These are phyloP conservation scores for Aphelenchoides bicaudatus DNA, from an alignment of 2,888 invertebrate genomes.

Conservation along the genomic window DNA sequence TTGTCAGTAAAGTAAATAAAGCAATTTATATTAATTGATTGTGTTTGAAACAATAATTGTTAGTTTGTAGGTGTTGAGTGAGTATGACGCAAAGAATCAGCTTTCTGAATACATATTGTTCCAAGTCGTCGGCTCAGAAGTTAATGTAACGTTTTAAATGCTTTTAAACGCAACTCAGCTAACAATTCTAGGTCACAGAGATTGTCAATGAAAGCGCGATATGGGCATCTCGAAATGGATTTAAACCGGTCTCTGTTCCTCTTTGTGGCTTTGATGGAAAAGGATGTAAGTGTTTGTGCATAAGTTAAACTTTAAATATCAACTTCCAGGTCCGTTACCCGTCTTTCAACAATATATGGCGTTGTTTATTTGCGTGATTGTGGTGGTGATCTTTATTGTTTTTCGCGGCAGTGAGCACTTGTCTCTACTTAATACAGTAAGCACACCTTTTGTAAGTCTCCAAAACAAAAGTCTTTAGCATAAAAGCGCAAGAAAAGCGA, in stretches of 20 bases:
- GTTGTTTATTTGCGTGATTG: constrained; percentile 28
- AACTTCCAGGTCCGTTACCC: constrained; percentile 32
- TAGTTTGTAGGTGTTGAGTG: too few species aligned
- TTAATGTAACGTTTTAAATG: too few species aligned
- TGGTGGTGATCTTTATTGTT: constrained; percentile 22
- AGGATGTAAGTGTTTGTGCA: constrained; percentile 22
- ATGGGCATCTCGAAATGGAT: constrained; percentile 28
- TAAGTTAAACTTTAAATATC: too few species aligned
- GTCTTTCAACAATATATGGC: constrained; percentile 29
- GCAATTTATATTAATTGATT: too few species aligned
- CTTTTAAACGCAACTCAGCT: constrained; percentile 3
- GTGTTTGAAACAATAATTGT: constrained; percentile 1
- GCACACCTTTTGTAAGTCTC: not conserved
- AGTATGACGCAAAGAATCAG: constrained; percentile 8
- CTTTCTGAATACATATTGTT: not conserved
- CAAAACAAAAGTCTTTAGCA: constrained; percentile 13
- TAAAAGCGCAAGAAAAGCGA: constrained; percentile 16
- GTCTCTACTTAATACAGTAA: constrained; percentile 11
- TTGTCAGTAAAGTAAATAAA: too few species aligned
- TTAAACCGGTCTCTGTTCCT: constrained; percentile 27
- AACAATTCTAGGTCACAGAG: constrained; percentile 1
- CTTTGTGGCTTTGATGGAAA: constrained; percentile 36
- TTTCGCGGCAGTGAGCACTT: constrained; percentile 6
- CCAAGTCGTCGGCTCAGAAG: constrained; percentile 5
- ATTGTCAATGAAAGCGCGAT: constrained; percentile 15